Conservation (phyloP, 2,113 vertebrate species). For the Eptatretus burgeri region DNA sequence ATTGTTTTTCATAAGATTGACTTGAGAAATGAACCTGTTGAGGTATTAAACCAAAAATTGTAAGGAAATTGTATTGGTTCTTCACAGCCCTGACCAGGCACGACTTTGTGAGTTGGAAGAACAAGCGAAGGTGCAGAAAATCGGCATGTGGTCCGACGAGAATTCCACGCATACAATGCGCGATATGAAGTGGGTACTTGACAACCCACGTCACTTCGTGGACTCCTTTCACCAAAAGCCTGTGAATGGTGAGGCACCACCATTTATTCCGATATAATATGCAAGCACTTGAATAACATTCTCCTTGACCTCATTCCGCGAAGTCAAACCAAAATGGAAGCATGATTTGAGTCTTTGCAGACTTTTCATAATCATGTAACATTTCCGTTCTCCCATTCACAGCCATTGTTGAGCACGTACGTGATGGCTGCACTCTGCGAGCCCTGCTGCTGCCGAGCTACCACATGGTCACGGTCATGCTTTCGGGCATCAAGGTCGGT, state of each 20-base stretch:
- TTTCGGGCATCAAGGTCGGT: conserved; percentile 81
- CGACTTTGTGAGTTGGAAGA: conserved; percentile 66
- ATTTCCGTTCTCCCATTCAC: neutral
- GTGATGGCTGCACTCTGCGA: conserved; percentile 65
- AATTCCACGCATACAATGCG: conserved; percentile 43
- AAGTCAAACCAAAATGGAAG: too few relatives aligned
- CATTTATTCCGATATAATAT: too few relatives aligned
- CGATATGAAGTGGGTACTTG: conserved; percentile 64
- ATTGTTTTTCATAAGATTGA: too few relatives aligned
- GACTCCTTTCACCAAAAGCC: conserved; percentile 88
- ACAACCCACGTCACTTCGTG: conserved; percentile 73
- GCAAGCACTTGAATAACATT: too few relatives aligned
- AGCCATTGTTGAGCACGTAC: conserved; percentile 88
- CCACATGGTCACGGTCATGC: conserved; percentile 81
- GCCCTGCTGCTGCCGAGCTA: conserved; percentile 63
- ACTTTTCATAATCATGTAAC: neutral
- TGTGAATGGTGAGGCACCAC: conserved; percentile 37
- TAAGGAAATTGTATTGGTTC: neutral
- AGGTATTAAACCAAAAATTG: too few relatives aligned
- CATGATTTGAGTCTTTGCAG: neutral
- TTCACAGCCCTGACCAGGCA: conserved; percentile 46
- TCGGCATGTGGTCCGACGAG: conserved; percentile 68
- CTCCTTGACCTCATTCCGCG: too few relatives aligned
- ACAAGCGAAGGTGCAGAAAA: conserved; percentile 42
- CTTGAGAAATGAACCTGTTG: too few relatives aligned